phyloP scores from a whole-genome alignment of 2,113 vertebrate species.

The Larimichthys crocea region DNA sequence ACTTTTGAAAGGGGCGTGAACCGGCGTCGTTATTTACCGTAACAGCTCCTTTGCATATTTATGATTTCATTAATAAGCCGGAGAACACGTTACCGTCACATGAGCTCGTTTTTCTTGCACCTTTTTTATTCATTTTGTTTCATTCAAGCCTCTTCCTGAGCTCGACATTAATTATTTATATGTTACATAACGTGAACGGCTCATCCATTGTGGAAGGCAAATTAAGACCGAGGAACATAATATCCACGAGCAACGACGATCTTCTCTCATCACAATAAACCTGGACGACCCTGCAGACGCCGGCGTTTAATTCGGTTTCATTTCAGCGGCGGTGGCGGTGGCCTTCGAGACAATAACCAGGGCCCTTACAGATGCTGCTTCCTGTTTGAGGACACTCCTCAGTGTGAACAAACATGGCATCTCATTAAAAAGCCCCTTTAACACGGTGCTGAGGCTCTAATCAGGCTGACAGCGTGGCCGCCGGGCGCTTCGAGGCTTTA shows the following conservation, averaged over 20 bases:
- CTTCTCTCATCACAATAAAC: conserved; percentile 14
- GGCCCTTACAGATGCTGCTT: conserved; percentile 29
- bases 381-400: conserved; percentile 59
- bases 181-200: conserved; percentile 40
- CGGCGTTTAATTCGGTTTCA: conserved; percentile 26
- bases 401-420: conserved; percentile 53
- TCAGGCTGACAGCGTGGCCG: conserved; percentile 50
- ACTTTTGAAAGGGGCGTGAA: conserved; percentile 5
- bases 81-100: conserved; percentile 6
- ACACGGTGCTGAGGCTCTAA: conserved; percentile 28
- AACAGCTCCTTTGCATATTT: neutral
- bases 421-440: conserved; percentile 55
- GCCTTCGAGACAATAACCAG: conserved; percentile 33
- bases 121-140: conserved; percentile 1
- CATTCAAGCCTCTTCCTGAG: neutral
- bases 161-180: conserved; percentile 37
- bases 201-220: conserved; percentile 4
- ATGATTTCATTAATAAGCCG: neutral
- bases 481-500: conserved; percentile 13
- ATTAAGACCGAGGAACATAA: neutral
- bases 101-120: conserved; percentile 6
- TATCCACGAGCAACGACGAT: neutral
- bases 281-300: neutral
- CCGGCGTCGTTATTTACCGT: conserved; percentile 12
- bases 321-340: neutral